Conservation (phyloP, 2,797 vertebrate species). For the Hozukius guyotensis region DNA sequence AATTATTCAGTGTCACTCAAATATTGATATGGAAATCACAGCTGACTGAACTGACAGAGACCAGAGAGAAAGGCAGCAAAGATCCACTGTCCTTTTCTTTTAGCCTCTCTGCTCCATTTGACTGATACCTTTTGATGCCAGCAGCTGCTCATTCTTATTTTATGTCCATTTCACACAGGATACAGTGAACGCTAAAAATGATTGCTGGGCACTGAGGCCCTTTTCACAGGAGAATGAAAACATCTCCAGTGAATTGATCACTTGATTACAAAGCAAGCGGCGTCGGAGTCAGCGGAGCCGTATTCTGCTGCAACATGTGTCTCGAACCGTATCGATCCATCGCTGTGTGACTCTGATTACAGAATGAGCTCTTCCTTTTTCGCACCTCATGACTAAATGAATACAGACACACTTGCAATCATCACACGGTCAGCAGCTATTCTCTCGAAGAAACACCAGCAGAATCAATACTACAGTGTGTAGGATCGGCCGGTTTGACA, state of each 20-base stretch:
- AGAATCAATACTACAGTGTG: constrained; percentile 43
- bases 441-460: neutral
- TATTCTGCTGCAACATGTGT: constrained; percentile 17
- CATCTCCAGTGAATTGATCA: constrained; percentile 36
- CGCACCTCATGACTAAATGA: constrained; percentile 40
- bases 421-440: constrained; percentile 18
- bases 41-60: constrained; percentile 80
- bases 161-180: constrained; percentile 53
- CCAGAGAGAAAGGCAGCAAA: constrained; percentile 58
- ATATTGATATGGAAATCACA: constrained; percentile 90
- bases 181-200: constrained; percentile 22
- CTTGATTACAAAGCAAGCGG: constrained; percentile 28
- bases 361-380: constrained; percentile 45
- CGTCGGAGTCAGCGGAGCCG: neutral
- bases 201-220: constrained; percentile 20
- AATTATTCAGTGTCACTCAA: constrained; percentile 89
- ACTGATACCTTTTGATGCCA: constrained; percentile 66
- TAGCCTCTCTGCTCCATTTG: constrained; percentile 57
- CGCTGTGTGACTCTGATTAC: constrained; percentile 47
- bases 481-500: constrained; percentile 6
- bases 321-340: constrained; percentile 37
- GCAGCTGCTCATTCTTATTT: constrained; percentile 68
- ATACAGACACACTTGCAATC: constrained; percentile 30
- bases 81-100: constrained; percentile 60
- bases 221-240: constrained; percentile 30